Evolutionary conservation across 2,797 vertebrate species (phyloP).

Genomic region (Sylvia borin): DNA sequence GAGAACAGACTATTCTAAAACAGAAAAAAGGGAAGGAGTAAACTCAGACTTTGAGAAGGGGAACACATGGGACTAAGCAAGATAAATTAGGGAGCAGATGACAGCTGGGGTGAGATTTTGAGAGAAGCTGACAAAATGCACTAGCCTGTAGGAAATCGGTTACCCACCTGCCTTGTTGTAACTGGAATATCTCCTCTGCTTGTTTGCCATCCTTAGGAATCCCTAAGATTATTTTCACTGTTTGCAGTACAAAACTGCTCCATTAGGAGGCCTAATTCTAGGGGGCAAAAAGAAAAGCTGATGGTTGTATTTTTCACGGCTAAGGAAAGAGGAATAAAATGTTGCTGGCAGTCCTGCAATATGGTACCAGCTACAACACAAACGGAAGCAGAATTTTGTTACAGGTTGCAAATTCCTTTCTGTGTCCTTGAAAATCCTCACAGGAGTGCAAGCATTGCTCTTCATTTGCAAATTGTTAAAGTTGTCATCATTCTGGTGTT

Average conservation of each 20-base stretch:
- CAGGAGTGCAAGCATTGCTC: background rate
- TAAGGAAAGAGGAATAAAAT: background rate
- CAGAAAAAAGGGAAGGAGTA: background rate
- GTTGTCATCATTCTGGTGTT: background rate
- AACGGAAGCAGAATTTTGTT: background rate
- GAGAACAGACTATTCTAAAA: background rate
- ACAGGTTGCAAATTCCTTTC: background rate
- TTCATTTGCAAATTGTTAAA: background rate
- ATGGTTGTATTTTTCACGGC: background rate
- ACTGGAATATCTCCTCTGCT: background rate
- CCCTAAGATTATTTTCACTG: background rate
- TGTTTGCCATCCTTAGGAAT: background rate
- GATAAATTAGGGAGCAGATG: background rate
- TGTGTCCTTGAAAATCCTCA: background rate
- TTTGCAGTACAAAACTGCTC: background rate
- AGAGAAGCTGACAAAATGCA: background rate
- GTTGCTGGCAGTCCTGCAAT: background rate
- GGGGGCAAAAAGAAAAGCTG: accelerated
- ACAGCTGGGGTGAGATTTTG: background rate
- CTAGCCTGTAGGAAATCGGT: background rate
- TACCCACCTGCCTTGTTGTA: background rate
- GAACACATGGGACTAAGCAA: background rate
- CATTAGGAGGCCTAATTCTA: background rate
- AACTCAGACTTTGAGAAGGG: background rate
- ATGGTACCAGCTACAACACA: background rate